phyloP scores from a whole-genome alignment of 2,797 vertebrate species.

The Takifugu rubripes region DNA sequence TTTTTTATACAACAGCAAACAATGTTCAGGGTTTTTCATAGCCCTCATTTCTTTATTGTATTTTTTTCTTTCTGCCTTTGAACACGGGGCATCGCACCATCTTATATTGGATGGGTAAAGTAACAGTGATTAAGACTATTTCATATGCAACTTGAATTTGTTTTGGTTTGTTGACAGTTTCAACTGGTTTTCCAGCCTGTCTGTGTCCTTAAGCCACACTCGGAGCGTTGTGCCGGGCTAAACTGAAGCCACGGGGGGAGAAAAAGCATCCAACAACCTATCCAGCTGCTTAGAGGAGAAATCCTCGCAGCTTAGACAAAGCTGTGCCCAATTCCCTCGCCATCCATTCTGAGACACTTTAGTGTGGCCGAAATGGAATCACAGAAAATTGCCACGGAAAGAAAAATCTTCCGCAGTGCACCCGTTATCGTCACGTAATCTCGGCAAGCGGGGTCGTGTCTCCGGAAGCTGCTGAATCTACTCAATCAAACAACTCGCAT shows the following conservation, averaged over 20 bases:
- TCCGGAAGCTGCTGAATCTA: conserved; percentile 22
- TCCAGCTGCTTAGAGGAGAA: conserved; percentile 61
- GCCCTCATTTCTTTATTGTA: too few relatives aligned
- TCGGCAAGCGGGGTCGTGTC: conserved; percentile 16
- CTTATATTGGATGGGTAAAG: too few relatives aligned
- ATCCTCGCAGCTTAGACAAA: conserved; percentile 70
- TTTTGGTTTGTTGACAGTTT: background rate
- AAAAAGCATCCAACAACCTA: conserved; percentile 8
- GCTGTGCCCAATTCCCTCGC: conserved; percentile 67
- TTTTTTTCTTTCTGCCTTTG: too few relatives aligned
- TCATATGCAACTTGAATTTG: too few relatives aligned
- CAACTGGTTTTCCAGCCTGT: conserved; percentile 27
- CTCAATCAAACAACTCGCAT: conserved; percentile 11
- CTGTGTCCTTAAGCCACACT: conserved; percentile 25
- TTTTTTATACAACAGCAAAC: too few relatives aligned
- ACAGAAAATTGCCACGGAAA: conserved; percentile 50
- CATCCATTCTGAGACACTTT: conserved; percentile 63
- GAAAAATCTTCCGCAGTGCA: conserved; percentile 35
- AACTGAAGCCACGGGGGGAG: conserved; percentile 32
- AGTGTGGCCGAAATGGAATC: conserved; percentile 53
- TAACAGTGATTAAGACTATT: too few relatives aligned
- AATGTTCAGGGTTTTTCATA: too few relatives aligned
- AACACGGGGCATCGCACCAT: too few relatives aligned
- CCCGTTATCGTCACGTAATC: conserved; percentile 21
- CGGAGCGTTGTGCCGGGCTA: conserved; percentile 28